Percentiles rank a stretch among this genome's conserved stretches.
These are phyloP conservation scores for Macropis europaea DNA, from an alignment of 2,888 invertebrate species.

Conservation along the genomic window DNA sequence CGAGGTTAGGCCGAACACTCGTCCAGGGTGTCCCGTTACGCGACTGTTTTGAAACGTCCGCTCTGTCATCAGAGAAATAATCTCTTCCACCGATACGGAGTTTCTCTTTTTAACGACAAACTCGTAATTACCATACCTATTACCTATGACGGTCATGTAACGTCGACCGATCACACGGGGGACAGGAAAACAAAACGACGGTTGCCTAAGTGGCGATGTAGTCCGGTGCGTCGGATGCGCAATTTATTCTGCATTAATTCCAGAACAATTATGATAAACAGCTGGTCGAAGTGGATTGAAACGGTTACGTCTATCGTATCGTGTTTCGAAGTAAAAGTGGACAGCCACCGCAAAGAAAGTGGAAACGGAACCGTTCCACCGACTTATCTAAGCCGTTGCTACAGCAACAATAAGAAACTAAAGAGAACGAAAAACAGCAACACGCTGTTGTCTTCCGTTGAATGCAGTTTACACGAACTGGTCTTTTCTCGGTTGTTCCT, in stretches of 20 bases:
- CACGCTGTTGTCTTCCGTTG: no score
- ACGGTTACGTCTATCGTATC: not conserved
- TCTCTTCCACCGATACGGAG: constrained; percentile 5
- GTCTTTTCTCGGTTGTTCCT: no score
- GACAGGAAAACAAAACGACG: not conserved
- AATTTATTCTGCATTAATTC: no score
- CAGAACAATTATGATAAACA: not conserved
- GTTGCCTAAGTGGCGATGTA: not conserved
- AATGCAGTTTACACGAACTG: no score
- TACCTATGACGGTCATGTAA: not conserved
- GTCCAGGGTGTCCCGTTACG: constrained; percentile 55
- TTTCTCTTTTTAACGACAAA: constrained; percentile 12
- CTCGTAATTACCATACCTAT: constrained; percentile 6
- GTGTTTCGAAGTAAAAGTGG: no score
- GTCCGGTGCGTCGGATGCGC: no score
- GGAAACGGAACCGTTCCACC: no score
- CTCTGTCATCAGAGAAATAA: constrained; percentile 32
- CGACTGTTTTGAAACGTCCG: constrained; percentile 17
- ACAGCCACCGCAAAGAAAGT: no score
- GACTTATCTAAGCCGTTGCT: no score
- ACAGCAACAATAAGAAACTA: no score
- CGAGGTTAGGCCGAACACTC: constrained; percentile 53
- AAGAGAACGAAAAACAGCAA: no score
- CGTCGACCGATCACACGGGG: constrained; percentile 18
- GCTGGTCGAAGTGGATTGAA: not conserved